A percentile compares a stretch with the other conserved stretches of the same genome.
phyloP scores from a whole-genome alignment of 2,888 invertebrate genomes.

The Adelognathus sp. region DNA sequence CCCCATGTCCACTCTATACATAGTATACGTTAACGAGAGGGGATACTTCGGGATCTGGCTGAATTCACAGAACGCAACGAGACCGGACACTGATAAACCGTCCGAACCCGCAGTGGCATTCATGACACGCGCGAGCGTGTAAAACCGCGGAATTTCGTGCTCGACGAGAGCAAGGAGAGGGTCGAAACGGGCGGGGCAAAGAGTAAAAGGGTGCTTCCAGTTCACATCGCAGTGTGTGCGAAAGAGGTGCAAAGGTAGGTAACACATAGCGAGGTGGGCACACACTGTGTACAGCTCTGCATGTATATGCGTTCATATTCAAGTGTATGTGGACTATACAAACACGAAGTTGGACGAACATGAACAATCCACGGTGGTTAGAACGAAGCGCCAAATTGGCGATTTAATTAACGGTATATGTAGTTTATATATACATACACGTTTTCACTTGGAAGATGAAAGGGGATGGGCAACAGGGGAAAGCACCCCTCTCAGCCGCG shows the following conservation, averaged over 20 bases:
- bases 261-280: slow-evolving; percentile 9
- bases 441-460: slow-evolving; percentile 42
- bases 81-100: slow-evolving; percentile 54
- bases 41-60: background rate
- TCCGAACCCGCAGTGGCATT: slow-evolving; percentile 42
- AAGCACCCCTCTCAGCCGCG: slow-evolving; percentile 24
- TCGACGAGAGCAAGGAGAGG: slow-evolving; percentile 40
- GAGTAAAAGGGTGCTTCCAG: slow-evolving; percentile 28
- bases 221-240: slow-evolving; percentile 14
- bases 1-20: background rate
- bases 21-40: background rate
- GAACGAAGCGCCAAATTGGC: slow-evolving; percentile 59
- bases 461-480: slow-evolving; percentile 24
- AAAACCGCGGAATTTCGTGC: slow-evolving; percentile 50
- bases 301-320: background rate
- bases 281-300: background rate
- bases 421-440: slow-evolving; percentile 13
- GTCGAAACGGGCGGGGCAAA: background rate
- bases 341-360: slow-evolving; percentile 42
- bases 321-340: background rate
- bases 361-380: slow-evolving; percentile 55
- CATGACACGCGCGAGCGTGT: slow-evolving; percentile 48
- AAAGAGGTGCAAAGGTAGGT: background rate
- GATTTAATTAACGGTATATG: slow-evolving; percentile 62
- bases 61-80: slow-evolving; percentile 40